Percentiles rank a stretch among this genome's conserved stretches.
Conservation (phyloP, 2,113 vertebrate genomes). For the Oryzias javanicus region DNA sequence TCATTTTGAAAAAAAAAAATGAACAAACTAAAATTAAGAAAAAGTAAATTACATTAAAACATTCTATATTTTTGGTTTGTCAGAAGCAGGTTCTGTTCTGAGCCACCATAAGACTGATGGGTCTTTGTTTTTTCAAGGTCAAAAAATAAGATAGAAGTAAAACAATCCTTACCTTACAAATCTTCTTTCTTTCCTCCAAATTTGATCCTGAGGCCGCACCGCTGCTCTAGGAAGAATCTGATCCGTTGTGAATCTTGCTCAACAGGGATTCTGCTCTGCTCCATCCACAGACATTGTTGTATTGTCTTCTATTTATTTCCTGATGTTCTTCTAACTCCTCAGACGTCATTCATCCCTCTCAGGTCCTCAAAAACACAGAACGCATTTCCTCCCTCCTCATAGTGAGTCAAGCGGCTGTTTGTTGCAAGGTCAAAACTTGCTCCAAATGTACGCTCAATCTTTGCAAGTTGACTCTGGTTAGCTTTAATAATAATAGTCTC, state of each 20-base stretch:
- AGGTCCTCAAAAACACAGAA: background rate
- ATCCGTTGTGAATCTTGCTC: background rate
- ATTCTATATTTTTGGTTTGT: too few relatives aligned
- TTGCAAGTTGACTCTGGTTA: too few relatives aligned
- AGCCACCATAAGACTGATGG: too few relatives aligned
- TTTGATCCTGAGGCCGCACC: too few relatives aligned
- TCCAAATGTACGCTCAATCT: background rate
- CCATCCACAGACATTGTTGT: conserved; percentile 4
- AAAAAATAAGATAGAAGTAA: too few relatives aligned
- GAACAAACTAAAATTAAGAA: too few relatives aligned
- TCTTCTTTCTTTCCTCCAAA: background rate
- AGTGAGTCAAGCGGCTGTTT: background rate
- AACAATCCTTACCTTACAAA: background rate
- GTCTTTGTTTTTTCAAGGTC: too few relatives aligned
- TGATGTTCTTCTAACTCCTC: conserved; percentile 9
- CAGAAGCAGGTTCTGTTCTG: too few relatives aligned
- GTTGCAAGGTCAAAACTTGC: conserved; percentile 22
- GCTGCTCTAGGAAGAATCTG: too few relatives aligned
- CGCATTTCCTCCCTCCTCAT: background rate
- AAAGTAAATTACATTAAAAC: too few relatives aligned
- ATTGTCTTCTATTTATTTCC: conserved; percentile 2
- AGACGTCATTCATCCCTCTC: conserved; percentile 10
- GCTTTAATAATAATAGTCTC: too few relatives aligned
- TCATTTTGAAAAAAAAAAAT: too few relatives aligned
- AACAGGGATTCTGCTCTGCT: background rate